Evolutionary conservation across 2,113 vertebrate genomes (phyloP), one percentile per base, ranked within the genome.

Genomic region (Neogobius melanostomus): DNA sequence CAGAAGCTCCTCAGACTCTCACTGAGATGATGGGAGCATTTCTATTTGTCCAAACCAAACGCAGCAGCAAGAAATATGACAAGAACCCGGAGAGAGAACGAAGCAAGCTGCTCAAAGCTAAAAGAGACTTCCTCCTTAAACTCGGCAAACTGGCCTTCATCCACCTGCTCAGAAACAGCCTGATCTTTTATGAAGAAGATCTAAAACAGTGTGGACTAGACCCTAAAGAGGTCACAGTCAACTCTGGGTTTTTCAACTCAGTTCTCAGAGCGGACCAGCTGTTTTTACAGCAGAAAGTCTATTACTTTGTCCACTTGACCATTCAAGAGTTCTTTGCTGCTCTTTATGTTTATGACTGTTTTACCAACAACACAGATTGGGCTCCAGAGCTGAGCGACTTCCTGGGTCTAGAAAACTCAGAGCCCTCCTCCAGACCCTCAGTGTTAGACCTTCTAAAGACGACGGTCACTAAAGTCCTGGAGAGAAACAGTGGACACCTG

Each of bases 271-370:
- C 77, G n/a, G 75, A 85, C 51, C 0, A 68, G 7, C 1, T 85
- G 0, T 63, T 81, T 49, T 79, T 3, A 6, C 64, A 83, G 45
- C 82, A 51, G 60, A 81, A 72, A 2, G 74, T 82, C 15, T 84
- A 81, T 42, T 85, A 59, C 64, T 90, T 90, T 74, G 76, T 88
- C 0, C 87, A 89, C 49, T 69, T 85, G 64, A 90, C 77, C 8
- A 0, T 90, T 4, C 89, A 90, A 69, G 87, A 89, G 83, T 90
- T 88, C 64, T 86, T 90, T 14, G 86, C 82, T 11, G 88, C 87
- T 57, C 56, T 90, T 5, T 88, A 78, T 11, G 66, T 85, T 17
- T 81, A 82, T 8, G 67, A 82, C 7, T 82, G 83, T 66, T 85
- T 84, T 8, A 79, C 43, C 44, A 88, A 66, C 74, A 70, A 80